Evolutionary conservation across 2,797 vertebrate species (phyloP).

Genomic region (Enteromius unitaeniatus): DNA sequence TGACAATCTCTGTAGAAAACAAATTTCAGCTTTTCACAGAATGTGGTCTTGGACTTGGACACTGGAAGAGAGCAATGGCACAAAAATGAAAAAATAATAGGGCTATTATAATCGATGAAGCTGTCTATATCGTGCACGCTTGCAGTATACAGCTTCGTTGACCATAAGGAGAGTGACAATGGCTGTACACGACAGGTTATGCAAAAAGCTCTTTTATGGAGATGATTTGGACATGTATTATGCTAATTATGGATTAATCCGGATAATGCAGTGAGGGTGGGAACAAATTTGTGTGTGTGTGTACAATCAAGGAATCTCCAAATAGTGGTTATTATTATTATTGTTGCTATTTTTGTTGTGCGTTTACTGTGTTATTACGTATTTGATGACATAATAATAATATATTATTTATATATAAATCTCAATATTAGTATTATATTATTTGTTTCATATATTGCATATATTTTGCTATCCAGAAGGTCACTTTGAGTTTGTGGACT

Average conservation of each 20-base stretch:
- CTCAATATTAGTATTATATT: background rate
- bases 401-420: background rate
- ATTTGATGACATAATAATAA: background rate
- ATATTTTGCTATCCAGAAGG: constrained; percentile 3
- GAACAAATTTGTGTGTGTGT: background rate
- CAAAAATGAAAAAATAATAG: no score
- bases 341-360: background rate
- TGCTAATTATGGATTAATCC: constrained; percentile 20
- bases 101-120: constrained; percentile 4
- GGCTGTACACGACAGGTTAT: background rate
- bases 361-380: background rate
- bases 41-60: background rate
- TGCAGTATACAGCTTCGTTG: constrained; percentile 7
- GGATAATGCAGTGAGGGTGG: constrained; percentile 7
- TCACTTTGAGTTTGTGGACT: constrained; percentile 18
- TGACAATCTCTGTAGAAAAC: constrained; percentile 21
- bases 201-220: constrained; percentile 6
- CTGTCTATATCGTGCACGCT: background rate
- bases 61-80: background rate
- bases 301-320: background rate
- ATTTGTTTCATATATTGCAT: background rate
- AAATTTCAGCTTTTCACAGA: constrained; percentile 13
- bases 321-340: background rate
- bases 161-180: constrained; percentile 25
- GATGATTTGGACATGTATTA: constrained; percentile 16